These are phyloP conservation scores for Atherinomorus stipes DNA, from an alignment of 2,113 vertebrate species.

Conservation along the genomic window DNA sequence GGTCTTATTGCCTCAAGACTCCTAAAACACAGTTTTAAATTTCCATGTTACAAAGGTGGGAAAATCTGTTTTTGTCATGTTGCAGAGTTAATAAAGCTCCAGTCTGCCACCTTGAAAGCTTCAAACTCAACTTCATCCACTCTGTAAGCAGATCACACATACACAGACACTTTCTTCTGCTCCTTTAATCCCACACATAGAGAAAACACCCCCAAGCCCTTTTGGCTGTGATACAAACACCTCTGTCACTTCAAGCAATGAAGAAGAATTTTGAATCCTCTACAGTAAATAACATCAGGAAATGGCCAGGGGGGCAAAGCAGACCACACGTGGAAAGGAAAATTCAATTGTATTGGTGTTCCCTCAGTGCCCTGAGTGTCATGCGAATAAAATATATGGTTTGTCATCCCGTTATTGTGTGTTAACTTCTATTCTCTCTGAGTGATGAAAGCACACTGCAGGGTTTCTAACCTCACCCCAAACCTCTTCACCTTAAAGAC, in stretches of 20 bases:
- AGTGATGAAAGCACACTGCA: slow-evolving; percentile 44
- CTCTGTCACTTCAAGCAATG: slow-evolving; percentile 29
- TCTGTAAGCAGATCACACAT: slow-evolving; percentile 13
- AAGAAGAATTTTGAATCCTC: slow-evolving; percentile 19
- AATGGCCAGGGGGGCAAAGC: slow-evolving; percentile 27
- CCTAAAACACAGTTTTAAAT: too few species aligned
- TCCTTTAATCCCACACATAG: background rate
- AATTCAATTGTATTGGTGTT: slow-evolving; percentile 37
- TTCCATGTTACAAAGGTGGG: background rate
- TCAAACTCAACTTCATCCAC: background rate
- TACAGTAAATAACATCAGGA: slow-evolving; percentile 48
- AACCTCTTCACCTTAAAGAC: slow-evolving; percentile 26
- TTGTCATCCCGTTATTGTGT: slow-evolving; percentile 62
- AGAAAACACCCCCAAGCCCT: background rate
- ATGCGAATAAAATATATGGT: slow-evolving; percentile 45
- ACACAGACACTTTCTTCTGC: background rate
- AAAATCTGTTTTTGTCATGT: slow-evolving; percentile 6
- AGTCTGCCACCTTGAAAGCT: background rate
- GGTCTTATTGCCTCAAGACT: slow-evolving; percentile 17
- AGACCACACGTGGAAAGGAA: slow-evolving; percentile 41
- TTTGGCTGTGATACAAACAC: slow-evolving; percentile 18
- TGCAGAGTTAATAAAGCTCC: slow-evolving; percentile 13
- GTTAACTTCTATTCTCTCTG: slow-evolving; percentile 61
- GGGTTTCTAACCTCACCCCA: slow-evolving; percentile 23
- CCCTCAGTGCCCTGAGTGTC: slow-evolving; percentile 32